These are phyloP conservation scores for Rhegmatorhina hoffmannsi DNA, from an alignment of 2,113 vertebrate species.

Conservation along the genomic window DNA sequence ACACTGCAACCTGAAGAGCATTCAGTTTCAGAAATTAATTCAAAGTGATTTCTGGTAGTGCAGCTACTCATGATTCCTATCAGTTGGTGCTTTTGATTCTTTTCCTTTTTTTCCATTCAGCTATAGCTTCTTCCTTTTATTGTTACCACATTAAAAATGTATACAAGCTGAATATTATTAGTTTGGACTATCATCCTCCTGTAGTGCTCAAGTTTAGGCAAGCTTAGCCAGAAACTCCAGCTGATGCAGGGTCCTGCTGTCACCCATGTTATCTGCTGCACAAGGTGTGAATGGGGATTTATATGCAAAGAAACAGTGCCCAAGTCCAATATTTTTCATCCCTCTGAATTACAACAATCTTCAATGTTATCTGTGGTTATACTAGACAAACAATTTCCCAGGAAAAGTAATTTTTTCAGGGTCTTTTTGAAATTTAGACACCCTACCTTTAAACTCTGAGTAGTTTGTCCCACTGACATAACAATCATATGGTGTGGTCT, in stretches of 20 bases:
- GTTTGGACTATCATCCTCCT: not conserved
- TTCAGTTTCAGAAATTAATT: not conserved
- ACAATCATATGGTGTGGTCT: not conserved
- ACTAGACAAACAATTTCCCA: not conserved
- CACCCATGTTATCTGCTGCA: not conserved
- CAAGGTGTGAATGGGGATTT: not conserved
- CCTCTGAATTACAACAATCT: not conserved
- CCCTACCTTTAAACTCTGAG: not conserved
- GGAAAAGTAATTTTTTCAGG: not conserved
- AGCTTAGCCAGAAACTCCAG: not conserved
- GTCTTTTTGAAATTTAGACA: not conserved
- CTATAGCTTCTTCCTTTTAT: not conserved
- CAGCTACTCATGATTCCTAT: not conserved
- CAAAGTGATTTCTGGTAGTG: not conserved
- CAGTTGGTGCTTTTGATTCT: not conserved
- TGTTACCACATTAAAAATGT: not conserved
- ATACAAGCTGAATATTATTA: not conserved
- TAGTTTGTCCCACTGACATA: not conserved
- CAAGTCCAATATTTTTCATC: not conserved
- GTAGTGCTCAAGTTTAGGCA: not conserved
- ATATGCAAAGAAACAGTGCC: not conserved
- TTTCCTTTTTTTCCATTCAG: not conserved
- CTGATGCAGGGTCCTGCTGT: not conserved
- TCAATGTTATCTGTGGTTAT: not conserved
- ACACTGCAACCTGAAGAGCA: not conserved